phyloP scores from a whole-genome alignment of 2,113 vertebrate species.

The Dasyurus viverrinus region DNA sequence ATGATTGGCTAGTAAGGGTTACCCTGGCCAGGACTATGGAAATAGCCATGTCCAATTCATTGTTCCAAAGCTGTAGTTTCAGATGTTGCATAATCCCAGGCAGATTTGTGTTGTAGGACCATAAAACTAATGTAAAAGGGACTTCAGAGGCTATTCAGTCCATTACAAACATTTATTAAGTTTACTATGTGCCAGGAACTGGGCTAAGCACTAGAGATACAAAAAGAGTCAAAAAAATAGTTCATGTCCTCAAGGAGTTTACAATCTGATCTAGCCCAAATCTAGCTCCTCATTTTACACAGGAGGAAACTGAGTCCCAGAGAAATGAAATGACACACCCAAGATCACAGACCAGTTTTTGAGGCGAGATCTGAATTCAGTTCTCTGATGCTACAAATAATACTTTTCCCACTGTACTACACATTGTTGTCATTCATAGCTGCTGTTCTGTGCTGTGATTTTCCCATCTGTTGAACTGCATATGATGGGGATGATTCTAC shows the following conservation, averaged over 20 bases:
- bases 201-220: neutral
- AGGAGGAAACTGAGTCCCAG: neutral
- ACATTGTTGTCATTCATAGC: neutral
- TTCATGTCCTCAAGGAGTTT: neutral
- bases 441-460: neutral
- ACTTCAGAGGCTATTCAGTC: neutral
- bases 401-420: neutral
- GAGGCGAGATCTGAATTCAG: neutral
- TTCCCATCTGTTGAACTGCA: slow-evolving; percentile 35
- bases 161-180: neutral
- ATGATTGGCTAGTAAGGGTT: neutral
- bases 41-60: neutral
- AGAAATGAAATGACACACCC: neutral
- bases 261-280: neutral
- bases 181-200: neutral
- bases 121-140: neutral
- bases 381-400: neutral
- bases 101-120: neutral
- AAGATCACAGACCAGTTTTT: neutral
- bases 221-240: neutral
- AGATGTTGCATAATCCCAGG: neutral
- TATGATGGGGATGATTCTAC: slow-evolving; percentile 15
- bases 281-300: neutral
- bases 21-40: neutral
- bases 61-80: neutral